These are phyloP conservation scores for Corythornis madagascariensis DNA, from an alignment of 2,113 vertebrate genomes.

Conservation along the genomic window DNA sequence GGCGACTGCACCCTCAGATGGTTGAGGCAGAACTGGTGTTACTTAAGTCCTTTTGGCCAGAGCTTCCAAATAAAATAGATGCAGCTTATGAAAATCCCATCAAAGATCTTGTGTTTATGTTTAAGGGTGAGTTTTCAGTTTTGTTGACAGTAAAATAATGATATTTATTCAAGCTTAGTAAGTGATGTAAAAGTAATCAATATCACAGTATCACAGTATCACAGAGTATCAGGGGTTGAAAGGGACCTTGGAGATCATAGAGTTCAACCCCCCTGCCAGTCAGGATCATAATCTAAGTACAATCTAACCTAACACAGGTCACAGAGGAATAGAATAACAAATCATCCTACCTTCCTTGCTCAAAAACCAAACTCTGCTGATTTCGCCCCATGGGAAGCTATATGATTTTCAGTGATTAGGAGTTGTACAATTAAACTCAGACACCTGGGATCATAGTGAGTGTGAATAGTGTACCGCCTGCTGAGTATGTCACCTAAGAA, in stretches of 20 bases:
- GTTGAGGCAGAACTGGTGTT: slow-evolving; percentile 82
- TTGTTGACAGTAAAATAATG: background rate
- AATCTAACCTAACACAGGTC: too few species aligned
- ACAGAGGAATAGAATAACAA: background rate
- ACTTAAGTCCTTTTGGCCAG: slow-evolving; percentile 92
- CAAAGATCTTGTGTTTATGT: slow-evolving; percentile 87
- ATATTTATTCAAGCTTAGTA: background rate
- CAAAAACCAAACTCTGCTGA: background rate
- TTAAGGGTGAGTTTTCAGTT: slow-evolving; percentile 81
- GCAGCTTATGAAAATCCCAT: slow-evolving; percentile 91
- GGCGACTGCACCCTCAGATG: slow-evolving; percentile 92
- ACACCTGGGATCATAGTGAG: background rate
- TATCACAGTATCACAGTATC: too few species aligned
- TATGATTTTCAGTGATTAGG: background rate
- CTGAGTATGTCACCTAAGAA: background rate
- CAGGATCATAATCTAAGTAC: too few species aligned
- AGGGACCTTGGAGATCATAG: too few species aligned
- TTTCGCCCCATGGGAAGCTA: background rate
- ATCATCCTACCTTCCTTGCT: background rate
- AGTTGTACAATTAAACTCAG: background rate
- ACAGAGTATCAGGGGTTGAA: too few species aligned
- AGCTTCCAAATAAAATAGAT: slow-evolving; percentile 89
- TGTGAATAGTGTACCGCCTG: background rate
- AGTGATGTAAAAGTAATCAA: background rate
- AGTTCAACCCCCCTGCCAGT: too few species aligned